Conservation (phyloP, 2,113 vertebrate genomes). For the Gnathonemus echidnorhynchus region DNA sequence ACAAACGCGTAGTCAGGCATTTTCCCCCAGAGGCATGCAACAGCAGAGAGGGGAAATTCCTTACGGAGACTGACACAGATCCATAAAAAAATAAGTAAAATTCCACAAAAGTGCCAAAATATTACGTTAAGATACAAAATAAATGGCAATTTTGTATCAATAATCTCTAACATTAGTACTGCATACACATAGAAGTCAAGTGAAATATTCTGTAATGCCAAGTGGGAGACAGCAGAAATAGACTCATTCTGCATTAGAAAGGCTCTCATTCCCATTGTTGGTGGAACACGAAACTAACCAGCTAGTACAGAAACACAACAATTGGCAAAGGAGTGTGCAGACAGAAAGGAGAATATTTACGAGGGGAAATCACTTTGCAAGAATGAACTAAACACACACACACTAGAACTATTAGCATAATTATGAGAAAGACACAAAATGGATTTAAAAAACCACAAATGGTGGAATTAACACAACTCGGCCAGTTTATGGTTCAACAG, state of each 20-base stretch:
- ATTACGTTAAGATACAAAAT: background rate
- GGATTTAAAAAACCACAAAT: background rate
- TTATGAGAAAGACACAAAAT: background rate
- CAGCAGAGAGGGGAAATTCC: background rate
- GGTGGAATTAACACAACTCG: background rate
- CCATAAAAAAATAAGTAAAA: background rate
- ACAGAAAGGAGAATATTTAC: background rate
- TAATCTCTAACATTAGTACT: background rate
- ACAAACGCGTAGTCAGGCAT: background rate
- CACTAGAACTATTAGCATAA: background rate
- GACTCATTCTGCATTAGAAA: background rate
- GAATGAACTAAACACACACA: background rate
- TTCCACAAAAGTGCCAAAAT: background rate
- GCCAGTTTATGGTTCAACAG: background rate
- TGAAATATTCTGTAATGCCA: background rate
- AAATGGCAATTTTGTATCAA: background rate
- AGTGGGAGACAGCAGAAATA: background rate
- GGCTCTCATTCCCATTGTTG: background rate
- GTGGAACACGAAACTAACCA: background rate
- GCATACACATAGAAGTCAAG: background rate
- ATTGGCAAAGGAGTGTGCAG: background rate
- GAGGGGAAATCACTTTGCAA: background rate
- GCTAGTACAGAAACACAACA: background rate
- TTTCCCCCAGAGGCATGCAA: background rate
- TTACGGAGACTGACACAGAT: background rate